Conservation (phyloP, 2,888 invertebrate species). For the Tillus elongatus region DNA sequence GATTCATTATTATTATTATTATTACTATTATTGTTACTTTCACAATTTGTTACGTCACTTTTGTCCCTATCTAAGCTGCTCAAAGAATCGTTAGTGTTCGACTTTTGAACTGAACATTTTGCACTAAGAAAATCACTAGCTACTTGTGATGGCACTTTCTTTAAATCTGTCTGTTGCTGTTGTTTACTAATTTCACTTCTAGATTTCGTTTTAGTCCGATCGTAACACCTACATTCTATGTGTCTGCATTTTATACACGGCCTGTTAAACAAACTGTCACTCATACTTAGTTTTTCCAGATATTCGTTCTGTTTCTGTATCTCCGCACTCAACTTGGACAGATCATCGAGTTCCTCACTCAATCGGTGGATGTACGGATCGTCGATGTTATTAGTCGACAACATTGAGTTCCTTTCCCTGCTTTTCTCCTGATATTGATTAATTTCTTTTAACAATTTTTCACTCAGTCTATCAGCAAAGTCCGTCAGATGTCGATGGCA, state of each 20-base stretch:
- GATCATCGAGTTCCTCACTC: slow-evolving; percentile 49
- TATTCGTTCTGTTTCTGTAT: slow-evolving; percentile 52
- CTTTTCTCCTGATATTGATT: slow-evolving; percentile 50
- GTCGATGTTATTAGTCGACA: slow-evolving; percentile 49
- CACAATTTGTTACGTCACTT: no score
- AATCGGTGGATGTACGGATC: slow-evolving; percentile 54
- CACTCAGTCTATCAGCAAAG: slow-evolving; percentile 74
- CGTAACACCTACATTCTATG: slow-evolving; percentile 37
- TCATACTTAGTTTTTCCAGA: slow-evolving; percentile 47
- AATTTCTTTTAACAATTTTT: slow-evolving; percentile 69
- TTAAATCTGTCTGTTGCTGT: slow-evolving; percentile 18
- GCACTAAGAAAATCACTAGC: slow-evolving; percentile 14
- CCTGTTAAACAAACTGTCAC: slow-evolving; percentile 33
- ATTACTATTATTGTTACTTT: no score
- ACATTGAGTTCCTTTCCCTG: slow-evolving; percentile 45
- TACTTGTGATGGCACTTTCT: slow-evolving; percentile 12
- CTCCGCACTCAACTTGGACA: slow-evolving; percentile 50
- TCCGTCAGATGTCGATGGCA: slow-evolving; percentile 64
- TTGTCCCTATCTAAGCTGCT: slow-evolving; percentile 20
- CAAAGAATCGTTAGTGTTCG: slow-evolving; percentile 22
- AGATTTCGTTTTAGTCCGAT: slow-evolving; percentile 20
- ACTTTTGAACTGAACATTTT: slow-evolving; percentile 17
- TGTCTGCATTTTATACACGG: slow-evolving; percentile 44
- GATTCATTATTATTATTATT: slow-evolving; percentile 11
- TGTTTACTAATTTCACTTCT: slow-evolving; percentile 41